phyloP scores from a whole-genome alignment of 2,888 invertebrate species.

The Cloeon dipterum region DNA sequence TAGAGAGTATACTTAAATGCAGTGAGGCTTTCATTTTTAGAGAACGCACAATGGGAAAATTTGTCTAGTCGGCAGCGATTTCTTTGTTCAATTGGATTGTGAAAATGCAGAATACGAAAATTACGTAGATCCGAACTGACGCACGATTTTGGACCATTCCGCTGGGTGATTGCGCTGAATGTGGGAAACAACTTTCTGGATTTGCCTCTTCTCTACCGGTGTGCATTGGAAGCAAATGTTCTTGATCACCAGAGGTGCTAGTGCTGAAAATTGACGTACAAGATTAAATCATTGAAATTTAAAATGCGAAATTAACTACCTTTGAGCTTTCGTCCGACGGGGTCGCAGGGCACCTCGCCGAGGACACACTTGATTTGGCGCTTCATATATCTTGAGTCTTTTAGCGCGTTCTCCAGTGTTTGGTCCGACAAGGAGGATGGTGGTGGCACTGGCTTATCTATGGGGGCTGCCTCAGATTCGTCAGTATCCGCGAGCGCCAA shows the following conservation, averaged over 20 bases:
- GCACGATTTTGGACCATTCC: slow-evolving; percentile 51
- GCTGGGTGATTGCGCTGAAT: slow-evolving; percentile 52
- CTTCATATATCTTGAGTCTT: slow-evolving; percentile 42
- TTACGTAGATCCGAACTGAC: slow-evolving; percentile 21
- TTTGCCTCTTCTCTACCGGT: slow-evolving; percentile 43
- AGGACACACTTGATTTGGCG: slow-evolving; percentile 49
- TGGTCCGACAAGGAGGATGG: slow-evolving; percentile 27
- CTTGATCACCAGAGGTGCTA: slow-evolving; percentile 48
- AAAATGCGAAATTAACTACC: slow-evolving; percentile 22
- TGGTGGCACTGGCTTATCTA: not conserved
- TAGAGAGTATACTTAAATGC: too few relatives aligned
- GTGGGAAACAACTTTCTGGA: slow-evolving; percentile 47
- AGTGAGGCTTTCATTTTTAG: too few relatives aligned
- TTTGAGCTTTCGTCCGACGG: slow-evolving; percentile 45
- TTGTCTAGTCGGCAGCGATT: too few relatives aligned
- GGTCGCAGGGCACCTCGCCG: slow-evolving; percentile 49
- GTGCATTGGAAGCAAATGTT: slow-evolving; percentile 49
- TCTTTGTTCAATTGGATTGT: too few relatives aligned
- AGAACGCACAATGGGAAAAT: too few relatives aligned
- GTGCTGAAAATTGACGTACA: slow-evolving; percentile 24
- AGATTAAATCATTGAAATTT: slow-evolving; percentile 1
- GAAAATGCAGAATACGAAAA: not conserved
- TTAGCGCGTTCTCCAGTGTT: slow-evolving; percentile 38
- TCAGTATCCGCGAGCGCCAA: not conserved
- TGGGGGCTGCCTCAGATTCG: not conserved